Evolutionary conservation across 2,113 vertebrate genomes (phyloP).

Genomic region (Anhinga rufa): DNA sequence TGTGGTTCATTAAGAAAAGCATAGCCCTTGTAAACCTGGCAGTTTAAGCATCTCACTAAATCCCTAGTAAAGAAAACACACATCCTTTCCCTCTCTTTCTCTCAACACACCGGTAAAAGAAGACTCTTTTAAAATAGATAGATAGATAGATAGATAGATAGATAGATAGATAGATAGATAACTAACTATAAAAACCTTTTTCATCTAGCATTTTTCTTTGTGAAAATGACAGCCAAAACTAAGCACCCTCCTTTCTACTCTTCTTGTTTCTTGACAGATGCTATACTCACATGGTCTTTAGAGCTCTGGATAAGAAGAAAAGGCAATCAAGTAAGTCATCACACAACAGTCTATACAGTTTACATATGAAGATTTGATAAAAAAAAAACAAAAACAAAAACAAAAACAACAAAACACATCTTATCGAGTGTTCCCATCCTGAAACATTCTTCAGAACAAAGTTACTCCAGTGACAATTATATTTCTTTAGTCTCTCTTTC

Average conservation of each 20-base stretch:
- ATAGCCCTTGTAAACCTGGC: background rate
- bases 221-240: background rate
- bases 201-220: background rate
- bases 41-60: background rate
- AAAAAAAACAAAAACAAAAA: background rate
- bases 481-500: background rate
- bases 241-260: background rate
- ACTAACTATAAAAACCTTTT: background rate
- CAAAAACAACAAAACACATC: too few species aligned
- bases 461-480: background rate
- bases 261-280: background rate
- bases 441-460: background rate
- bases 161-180: background rate
- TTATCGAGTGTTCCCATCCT: background rate
- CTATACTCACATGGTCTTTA: background rate
- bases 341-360: background rate
- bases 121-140: background rate
- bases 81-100: background rate
- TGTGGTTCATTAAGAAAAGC: background rate
- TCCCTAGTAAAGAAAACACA: background rate
- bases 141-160: background rate
- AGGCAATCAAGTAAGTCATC: background rate
- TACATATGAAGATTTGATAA: background rate
- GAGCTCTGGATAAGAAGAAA: background rate
- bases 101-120: background rate